Evolutionary conservation across 2,113 vertebrate genomes (phyloP), one percentile per base, ranked within the genome.

Genomic region (Tyrannus savana): DNA sequence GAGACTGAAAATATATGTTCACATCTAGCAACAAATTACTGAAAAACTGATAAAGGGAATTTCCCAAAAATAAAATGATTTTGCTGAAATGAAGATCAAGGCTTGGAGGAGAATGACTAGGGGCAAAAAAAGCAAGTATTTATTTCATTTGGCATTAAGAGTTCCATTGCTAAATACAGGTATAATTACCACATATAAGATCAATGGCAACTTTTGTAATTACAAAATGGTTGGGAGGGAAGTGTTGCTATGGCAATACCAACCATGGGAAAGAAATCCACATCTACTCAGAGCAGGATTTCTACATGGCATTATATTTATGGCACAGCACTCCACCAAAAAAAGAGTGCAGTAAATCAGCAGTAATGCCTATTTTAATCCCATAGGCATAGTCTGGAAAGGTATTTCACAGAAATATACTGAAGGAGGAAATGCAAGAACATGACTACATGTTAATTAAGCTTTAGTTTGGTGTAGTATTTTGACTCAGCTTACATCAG

Each of bases 251-350:
- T 53, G 82, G 93, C 73, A 91, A 88, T 88, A 90, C 7, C 30
- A 88, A 68, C 52, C 67, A 78, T 3, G 90, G 66, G 75, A 93
- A 90, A 60, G 52, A 96, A 97, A 95, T 56, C 60, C 72, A 62
- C 52, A 37, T 84, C 50, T 66, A 67, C 75, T 75, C 68, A 67
- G 44, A 88, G 39, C 9, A 71, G 58, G 49, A 85, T 42, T 93
- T 91, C 62, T 49, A 75, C 17, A 50, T 19, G 67, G 22, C 21
- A 47, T 39, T 37, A 67, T 77, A 83, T 74, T 84, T 86, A 41
- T 23, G 23, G 27, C 46, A 96, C 12, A 66, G 17, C 7, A 28
- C 35, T 91, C 58, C 17, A 74, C 41, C 46, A 86, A 37, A 79
- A 41, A 46, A 66, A 62, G 15, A 25, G 12, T 19, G 23, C 52